Percentiles rank a stretch among this genome's conserved stretches.
Evolutionary conservation across 2,113 vertebrate species (phyloP).

Genomic region (Microcebus jonahi): DNA sequence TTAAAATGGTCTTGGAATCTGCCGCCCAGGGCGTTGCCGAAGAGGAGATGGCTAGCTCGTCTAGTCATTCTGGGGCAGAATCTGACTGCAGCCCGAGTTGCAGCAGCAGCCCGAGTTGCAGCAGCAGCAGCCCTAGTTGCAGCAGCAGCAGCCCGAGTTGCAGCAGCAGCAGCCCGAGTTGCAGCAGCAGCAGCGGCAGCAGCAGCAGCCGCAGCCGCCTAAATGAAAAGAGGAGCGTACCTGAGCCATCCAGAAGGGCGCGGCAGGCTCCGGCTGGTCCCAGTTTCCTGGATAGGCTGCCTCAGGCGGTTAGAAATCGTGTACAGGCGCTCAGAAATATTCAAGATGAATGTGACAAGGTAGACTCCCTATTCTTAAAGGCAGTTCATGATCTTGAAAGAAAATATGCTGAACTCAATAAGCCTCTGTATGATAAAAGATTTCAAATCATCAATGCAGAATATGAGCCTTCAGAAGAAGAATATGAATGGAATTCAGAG

Average conservation of each 20-base stretch:
- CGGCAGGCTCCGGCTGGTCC: background rate
- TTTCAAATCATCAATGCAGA: constrained; percentile 95
- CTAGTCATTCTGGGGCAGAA: constrained; percentile 63
- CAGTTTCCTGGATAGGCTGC: constrained; percentile 86
- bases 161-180: background rate
- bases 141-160: background rate
- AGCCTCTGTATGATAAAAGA: constrained; percentile 95
- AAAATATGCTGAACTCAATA: constrained; percentile 96
- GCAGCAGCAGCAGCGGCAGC: background rate
- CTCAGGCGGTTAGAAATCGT: constrained; percentile 95
- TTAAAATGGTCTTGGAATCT: constrained; percentile 51
- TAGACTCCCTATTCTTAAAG: constrained; percentile 95
- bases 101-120: background rate
- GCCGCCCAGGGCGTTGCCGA: constrained; percentile 41
- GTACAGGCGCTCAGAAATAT: constrained; percentile 97
- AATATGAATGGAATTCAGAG: constrained; percentile 97
- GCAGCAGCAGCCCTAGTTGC: background rate
- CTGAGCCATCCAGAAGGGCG: constrained; percentile 41
- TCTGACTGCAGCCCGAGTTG: constrained; percentile 28
- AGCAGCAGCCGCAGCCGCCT: background rate
- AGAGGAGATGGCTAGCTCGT: constrained; percentile 35
- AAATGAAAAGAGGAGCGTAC: constrained; percentile 17
- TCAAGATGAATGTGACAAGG: constrained; percentile 96
- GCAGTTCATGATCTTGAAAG: constrained; percentile 97
- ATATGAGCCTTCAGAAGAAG: constrained; percentile 95